These are phyloP conservation scores for Chironomus riparius DNA, from an alignment of 2,888 invertebrate species.

Conservation along the genomic window DNA sequence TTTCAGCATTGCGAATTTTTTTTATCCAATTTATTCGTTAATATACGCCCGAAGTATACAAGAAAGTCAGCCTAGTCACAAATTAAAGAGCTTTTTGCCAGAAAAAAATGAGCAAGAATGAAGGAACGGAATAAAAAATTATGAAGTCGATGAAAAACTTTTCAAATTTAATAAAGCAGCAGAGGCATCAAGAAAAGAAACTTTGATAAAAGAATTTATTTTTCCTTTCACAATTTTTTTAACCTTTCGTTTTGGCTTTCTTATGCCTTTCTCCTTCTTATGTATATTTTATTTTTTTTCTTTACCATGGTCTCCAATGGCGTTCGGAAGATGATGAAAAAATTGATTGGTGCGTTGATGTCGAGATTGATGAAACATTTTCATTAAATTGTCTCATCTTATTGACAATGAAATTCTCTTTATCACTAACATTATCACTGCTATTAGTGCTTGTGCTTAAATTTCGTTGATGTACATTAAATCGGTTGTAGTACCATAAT, in stretches of 20 bases:
- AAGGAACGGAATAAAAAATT: neutral
- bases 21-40: no score
- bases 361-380: neutral
- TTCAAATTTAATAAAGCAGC: neutral
- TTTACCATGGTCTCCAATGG: constrained; percentile 24
- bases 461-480: neutral
- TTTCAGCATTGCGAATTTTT: no score
- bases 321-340: neutral
- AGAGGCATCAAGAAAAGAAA: neutral
- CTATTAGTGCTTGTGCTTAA: neutral
- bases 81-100: no score
- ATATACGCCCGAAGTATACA: no score
- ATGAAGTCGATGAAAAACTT: neutral
- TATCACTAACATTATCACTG: neutral
- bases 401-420: neutral
- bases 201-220: neutral
- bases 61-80: no score
- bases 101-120: no score
- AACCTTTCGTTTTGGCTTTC: neutral
- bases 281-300: neutral
- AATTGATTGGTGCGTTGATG: neutral
- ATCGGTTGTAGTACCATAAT: neutral
- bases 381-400: neutral
- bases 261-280: neutral
- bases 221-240: neutral